Evolutionary conservation across 2,888 invertebrate species (phyloP), one percentile per base, ranked within the genome.

Genomic region (Nineta flava): DNA sequence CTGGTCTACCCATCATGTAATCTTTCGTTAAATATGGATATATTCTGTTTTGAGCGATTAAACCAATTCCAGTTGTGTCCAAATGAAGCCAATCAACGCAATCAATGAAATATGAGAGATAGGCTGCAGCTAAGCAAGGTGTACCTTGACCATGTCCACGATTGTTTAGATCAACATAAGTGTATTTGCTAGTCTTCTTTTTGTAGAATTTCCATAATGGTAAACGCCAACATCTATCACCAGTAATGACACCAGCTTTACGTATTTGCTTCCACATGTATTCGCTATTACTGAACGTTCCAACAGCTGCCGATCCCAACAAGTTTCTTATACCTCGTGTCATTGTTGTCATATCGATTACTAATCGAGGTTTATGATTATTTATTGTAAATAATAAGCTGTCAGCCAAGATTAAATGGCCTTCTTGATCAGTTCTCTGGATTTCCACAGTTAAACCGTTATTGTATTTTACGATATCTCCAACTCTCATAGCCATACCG

Each of bases 261-360:
- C 70, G 63, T 21, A 76, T 62, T 52, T 66, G 62, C 16, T 72
- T 63, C 73, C 73, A 77, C 60, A 74, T 61, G 2, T 63, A 60
- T 47, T 67, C 66, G 7, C 72, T 71, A 57, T 73, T 76, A 47
- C 71, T 68, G 60, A 70, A 78, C 6, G 73, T 74, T 5, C 74
- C 78, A 43, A 71, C 62, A 2, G 73, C 74, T 3, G 66, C 69
- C 7, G 68, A 64, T 2, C 77, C 77, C 32, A 77, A 59, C 10
- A 75, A 74, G 16, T 71, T 65, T 44, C 64, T 60, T 40, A 74
- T 69, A 16, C 65, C 77, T 16, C 71, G 75, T 34, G 83, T 83
- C 46, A 84, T 68, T 31, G 83, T 83, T 19, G 81, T 83, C 55
- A 85, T 73, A 59, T 84, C 83, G 13, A 86, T 62, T 32, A 84